A percentile compares a stretch with the other conserved stretches of the same genome.
Evolutionary conservation across 2,113 vertebrate genomes (phyloP).

Genomic region (Erpornis zantholeuca): DNA sequence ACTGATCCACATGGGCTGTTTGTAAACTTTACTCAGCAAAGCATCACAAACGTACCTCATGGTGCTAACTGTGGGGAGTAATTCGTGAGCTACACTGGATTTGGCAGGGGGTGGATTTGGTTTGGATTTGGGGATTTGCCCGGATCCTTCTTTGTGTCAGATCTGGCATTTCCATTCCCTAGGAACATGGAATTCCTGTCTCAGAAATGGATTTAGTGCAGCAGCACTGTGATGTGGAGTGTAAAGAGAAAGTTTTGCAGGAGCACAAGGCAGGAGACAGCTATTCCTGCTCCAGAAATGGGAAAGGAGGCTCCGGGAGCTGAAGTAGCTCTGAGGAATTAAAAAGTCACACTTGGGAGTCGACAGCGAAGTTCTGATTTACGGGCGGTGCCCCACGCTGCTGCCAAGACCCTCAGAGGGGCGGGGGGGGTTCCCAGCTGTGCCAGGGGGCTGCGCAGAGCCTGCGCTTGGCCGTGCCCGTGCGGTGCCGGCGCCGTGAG

Average conservation of each 20-base stretch:
- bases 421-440: accelerated
- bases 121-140: neutral
- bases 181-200: neutral
- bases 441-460: accelerated
- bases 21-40: neutral
- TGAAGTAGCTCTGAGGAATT: neutral
- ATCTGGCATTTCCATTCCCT: neutral
- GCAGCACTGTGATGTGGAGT: neutral
- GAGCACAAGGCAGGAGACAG: neutral
- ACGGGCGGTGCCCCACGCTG: accelerated
- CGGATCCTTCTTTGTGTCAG: neutral
- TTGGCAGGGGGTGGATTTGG: neutral
- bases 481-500: accelerated
- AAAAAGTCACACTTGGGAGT: accelerated
- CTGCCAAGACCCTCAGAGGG: neutral
- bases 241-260: neutral
- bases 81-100: accelerated
- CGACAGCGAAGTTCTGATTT: neutral
- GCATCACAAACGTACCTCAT: neutral
- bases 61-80: neutral
- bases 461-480: accelerated
- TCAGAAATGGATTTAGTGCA: neutral
- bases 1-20: neutral
- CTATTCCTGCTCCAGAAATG: neutral
- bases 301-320: neutral